Evolutionary conservation across 2,888 invertebrate genomes (phyloP).

Genomic region (Micropterix aruncella): DNA sequence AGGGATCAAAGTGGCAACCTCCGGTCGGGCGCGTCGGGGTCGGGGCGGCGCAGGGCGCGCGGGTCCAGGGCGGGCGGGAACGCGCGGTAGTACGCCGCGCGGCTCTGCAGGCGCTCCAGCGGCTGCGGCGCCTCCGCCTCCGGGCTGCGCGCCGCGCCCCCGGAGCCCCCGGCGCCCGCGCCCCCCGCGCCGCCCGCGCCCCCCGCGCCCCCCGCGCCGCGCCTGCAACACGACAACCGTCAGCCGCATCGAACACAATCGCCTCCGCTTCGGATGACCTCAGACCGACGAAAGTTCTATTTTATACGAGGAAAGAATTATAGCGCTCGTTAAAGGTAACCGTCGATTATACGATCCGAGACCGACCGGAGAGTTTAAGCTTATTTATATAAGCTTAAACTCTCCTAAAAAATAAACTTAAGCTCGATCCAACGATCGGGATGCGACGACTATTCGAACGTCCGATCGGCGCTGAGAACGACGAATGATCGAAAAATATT

Average conservation of each 20-base stretch:
- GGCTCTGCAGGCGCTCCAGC: slow-evolving; percentile 60
- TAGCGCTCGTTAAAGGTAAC: no score
- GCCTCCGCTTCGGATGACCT: slow-evolving; percentile 8
- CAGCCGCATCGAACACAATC: slow-evolving; percentile 25
- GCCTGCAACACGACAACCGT: slow-evolving; percentile 29
- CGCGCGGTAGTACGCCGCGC: slow-evolving; percentile 59
- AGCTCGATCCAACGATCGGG: no score
- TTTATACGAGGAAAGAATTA: no score
- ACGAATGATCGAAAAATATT: no score
- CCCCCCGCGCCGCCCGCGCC: slow-evolving; percentile 7
- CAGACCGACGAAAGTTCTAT: slow-evolving; percentile 5
- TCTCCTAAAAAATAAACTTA: no score
- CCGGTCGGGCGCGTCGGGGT: slow-evolving; percentile 21
- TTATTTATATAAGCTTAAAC: no score
- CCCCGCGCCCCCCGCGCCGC: slow-evolving; percentile 28
- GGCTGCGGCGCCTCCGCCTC: slow-evolving; percentile 78
- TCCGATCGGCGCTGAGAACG: no score
- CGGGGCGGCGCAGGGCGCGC: slow-evolving; percentile 28
- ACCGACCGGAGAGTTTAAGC: no score
- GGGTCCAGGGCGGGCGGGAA: slow-evolving; percentile 82
- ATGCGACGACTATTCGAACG: no score
- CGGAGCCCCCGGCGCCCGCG: background rate
- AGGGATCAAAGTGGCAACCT: no score
- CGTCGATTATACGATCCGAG: no score
- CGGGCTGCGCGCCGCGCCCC: slow-evolving; percentile 32